Conservation (phyloP, 2,797 vertebrate species). For the Gymnoscopelus microlampas region DNA sequence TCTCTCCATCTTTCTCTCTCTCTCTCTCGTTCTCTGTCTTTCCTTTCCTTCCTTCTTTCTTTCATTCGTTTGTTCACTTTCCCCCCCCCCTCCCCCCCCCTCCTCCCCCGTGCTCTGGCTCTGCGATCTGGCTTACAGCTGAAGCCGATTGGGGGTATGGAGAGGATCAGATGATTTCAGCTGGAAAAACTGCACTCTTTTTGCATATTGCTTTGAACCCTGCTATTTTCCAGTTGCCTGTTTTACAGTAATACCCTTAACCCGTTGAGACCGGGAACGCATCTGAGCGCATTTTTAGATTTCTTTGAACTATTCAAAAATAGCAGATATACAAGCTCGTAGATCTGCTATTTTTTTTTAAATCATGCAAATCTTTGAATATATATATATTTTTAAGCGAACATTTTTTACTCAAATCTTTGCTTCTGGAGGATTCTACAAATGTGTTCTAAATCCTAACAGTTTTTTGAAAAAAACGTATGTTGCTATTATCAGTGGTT, state of each 20-base stretch:
- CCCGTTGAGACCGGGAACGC: no score
- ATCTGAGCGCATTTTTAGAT: no score
- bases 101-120: constrained; percentile 48
- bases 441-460: no score
- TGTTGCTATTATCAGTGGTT: no score
- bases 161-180: constrained; percentile 80
- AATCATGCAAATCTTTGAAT: no score
- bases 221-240: constrained; percentile 69
- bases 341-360: no score
- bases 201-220: constrained; percentile 76
- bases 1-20: background rate
- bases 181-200: constrained; percentile 75
- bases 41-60: constrained; percentile 31
- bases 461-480: no score
- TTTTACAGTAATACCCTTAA: constrained; percentile 75
- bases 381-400: no score
- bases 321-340: no score
- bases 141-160: constrained; percentile 75
- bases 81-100: constrained; percentile 27
- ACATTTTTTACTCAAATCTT: no score
- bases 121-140: constrained; percentile 76
- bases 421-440: no score
- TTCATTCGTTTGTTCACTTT: constrained; percentile 54
- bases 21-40: background rate
- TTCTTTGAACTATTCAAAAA: no score